Base-by-base conservation (phyloP, 2,113 vertebrate genomes). In the Syngnathoides biaculeatus region DNA sequence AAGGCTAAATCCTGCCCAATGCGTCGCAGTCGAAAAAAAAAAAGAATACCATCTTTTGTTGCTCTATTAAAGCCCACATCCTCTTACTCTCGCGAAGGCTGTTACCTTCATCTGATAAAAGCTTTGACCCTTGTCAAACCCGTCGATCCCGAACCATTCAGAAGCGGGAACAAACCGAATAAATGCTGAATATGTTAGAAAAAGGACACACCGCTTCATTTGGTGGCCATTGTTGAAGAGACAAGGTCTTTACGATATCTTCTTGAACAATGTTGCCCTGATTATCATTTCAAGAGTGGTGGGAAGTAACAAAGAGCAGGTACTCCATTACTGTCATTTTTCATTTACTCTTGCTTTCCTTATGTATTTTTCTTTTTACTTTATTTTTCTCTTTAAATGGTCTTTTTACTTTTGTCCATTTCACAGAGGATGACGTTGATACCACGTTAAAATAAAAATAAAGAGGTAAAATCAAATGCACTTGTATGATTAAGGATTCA, bases 41-140 rank as follows among this genome's bases (percentile, higher is more conserved):
- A 68, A 78, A 69, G n/a, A 67, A 17, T 17, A 27, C 52, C 55
- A 73, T 84, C 78, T 84, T 86, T 76, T 81, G 72, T 80, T 65
- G 80, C 75, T 75, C 71, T 72, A 68, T 55, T 71, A 70, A 72
- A 71, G 75, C 74, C 39, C 59, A 77, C 64, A 65, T 68, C 58
- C 75, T 73, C 73, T 70, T 67, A 72, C 80, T 79, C 64, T 71
- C 76, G 83, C 86, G 84, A 83, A 61, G n/a, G 80, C 77, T 83
- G 82, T 85, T 78, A 70, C 69, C 80, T 83, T 78, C 77, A 84
- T 89, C 88, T 84, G 86, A 89, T 88, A 86, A 84, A 85, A 72
- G 74, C 80, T 81, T 66, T 80, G 85, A 87, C 84, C 86, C 88
- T 77, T 71, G 67, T 81, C 72, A 75, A 82, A 77, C 75, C 72